Base-by-base conservation (phyloP, 1,140 invertebrate genomes). In the Solenopsis fugax region DNA sequence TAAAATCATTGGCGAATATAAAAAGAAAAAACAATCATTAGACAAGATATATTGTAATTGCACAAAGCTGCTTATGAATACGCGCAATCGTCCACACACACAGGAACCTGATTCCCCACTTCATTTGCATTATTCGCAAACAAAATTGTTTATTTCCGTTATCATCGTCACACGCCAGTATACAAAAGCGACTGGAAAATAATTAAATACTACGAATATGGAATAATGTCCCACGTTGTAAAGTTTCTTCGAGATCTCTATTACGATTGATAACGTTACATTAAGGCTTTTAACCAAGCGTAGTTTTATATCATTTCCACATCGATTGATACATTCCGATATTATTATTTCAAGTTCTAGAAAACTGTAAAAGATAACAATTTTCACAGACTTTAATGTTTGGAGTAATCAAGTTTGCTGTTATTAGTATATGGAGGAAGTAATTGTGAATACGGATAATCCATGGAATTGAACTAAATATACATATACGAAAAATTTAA, bases 31-130 rank as follows among this genome's bases (percentile, higher is more conserved):
- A 29, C 0, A 69, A 41, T 77, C 13, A 4, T 69, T 69, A 50
- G 24, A 78, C 50, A n/a, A 54, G 48, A 82, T 16, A 62, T 12
- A n/a, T 37, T 37, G 37, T 34, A 72, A 72, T 88, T 90, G 54
- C 72, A 88, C 73, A n/a, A 62, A 78, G 71, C 75, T 71, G 56
- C 48, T 84, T 87, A 50, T 69, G 29, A 90, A 90, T 88, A 88
- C 72, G 87, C 87, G 87, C 72, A 88, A 60, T 50, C 82, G 76
- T 90, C 75, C 89, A 88, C 65, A 88, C 65, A 91, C 60, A 81
- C 86, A 85, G 86, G 81, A 90, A 90, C 69, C 78, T 84, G 50
- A 87, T 87, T 58, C 18, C 82, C 41, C 64, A 48, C 78, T 71
- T 88, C 54, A 78, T 69, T 78, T 67, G 48, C 76, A 75, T 48